phyloP scores from a whole-genome alignment of 2,113 vertebrate genomes.

The Oreochromis spilurus region DNA sequence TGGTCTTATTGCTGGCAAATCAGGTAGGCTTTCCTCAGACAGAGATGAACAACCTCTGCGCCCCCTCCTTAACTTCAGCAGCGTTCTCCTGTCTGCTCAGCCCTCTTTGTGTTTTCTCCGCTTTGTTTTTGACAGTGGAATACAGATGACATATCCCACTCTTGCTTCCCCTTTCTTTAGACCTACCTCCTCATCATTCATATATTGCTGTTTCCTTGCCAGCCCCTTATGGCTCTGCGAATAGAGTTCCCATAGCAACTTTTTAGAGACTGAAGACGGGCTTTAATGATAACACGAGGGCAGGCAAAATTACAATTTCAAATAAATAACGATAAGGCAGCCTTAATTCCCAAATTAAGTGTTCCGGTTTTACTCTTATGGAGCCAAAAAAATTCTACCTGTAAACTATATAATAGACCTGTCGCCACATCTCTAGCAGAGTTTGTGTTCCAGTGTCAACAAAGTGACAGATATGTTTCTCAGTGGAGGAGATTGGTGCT shows the following conservation, averaged over 20 bases:
- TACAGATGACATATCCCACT: neutral
- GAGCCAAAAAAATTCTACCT: neutral
- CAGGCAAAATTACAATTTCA: neutral
- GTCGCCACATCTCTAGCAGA: neutral
- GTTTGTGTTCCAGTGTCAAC: slow-evolving; percentile 35
- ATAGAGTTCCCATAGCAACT: slow-evolving; percentile 62
- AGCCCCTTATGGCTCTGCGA: slow-evolving; percentile 52
- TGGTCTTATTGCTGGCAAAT: slow-evolving; percentile 44
- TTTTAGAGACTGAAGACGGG: slow-evolving; percentile 15
- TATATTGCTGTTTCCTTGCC: slow-evolving; percentile 22
- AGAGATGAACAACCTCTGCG: slow-evolving; percentile 40
- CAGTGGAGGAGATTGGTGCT: slow-evolving; percentile 24
- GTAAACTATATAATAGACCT: slow-evolving; percentile 26
- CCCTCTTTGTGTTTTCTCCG: neutral
- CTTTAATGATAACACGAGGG: neutral
- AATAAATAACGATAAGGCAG: neutral
- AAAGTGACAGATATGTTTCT: slow-evolving; percentile 49
- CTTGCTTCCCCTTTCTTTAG: neutral
- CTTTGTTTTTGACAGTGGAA: slow-evolving; percentile 11
- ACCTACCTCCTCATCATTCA: neutral
- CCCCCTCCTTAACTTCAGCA: slow-evolving; percentile 24
- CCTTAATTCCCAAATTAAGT: neutral
- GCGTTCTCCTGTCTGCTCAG: slow-evolving; percentile 20
- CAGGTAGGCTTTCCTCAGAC: slow-evolving; percentile 36
- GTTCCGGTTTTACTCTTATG: neutral